Base-by-base conservation (phyloP, 2,797 vertebrate species). In the Odontamblyopus lacepedii region DNA sequence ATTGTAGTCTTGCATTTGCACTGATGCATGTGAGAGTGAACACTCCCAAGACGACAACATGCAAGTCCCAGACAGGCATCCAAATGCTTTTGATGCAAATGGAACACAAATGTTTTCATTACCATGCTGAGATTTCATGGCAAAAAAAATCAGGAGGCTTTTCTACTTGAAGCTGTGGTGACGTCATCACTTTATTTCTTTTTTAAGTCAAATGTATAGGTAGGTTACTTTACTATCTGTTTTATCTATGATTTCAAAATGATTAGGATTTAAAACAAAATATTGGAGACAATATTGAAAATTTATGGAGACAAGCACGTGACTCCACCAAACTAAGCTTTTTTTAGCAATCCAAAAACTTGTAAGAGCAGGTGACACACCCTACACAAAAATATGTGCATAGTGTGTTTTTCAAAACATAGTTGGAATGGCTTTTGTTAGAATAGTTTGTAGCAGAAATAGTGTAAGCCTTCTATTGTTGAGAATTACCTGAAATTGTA, bases 1-100 rank as follows among this genome's bases (percentile, higher is more conserved):
- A 71, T 55, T 71, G 76, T 16, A 60, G 60, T 67, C 70, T 76
- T 30, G 68, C 82, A 16, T 77, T 74, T 81, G 75, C 78, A 78
- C 26, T 82, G 82, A 82, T 88, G 88, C 85, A 88, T 87, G 82
- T 76, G 44, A 69, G 61, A 88, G 57, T 72, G 65, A 83, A 73
- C 74, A 67, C 81, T 88, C 77, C 78, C 68, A 74, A 82, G 87
- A 85, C 77, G 50, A 83, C 23, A 60, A 55, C 63, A 80, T 51
- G 76, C 79, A 18, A 63, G 59, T 65, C 63, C 16, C 5, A 51
- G 68, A 72, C 68, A 69, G 59, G 66, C 76, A 70, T 74, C 50
- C 35, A 70, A 1, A 72, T 63, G 50, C 27, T 11, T 26, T 66
- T 56, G 29, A 76, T 85, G 66, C 48, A 75, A 64, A 83, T 71